Percentiles rank a stretch among this genome's conserved stretches.
phyloP scores from a whole-genome alignment of 2,888 invertebrate genomes.

The Lycaena phlaeas region DNA sequence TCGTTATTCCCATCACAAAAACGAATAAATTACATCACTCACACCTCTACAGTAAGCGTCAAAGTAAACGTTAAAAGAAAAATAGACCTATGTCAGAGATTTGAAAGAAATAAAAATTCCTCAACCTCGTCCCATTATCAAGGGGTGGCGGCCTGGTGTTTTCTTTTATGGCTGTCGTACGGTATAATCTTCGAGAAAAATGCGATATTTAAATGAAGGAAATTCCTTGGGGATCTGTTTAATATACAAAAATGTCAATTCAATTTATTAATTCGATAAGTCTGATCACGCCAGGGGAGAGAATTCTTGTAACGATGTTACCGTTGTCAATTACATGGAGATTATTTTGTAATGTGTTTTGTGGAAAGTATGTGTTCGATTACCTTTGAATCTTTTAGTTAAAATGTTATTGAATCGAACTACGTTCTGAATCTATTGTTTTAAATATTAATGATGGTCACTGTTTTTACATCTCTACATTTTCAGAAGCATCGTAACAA shows the following conservation, averaged over 20 bases:
- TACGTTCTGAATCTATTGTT: no score
- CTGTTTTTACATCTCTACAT: no score
- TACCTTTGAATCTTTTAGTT: no score
- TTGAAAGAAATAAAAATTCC: slow-evolving; percentile 72
- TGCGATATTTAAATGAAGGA: slow-evolving; percentile 72
- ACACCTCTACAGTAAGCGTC: slow-evolving; percentile 64
- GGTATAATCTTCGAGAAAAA: slow-evolving; percentile 73
- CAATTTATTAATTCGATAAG: slow-evolving; percentile 40
- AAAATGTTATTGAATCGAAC: no score
- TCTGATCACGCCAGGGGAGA: slow-evolving; percentile 1
- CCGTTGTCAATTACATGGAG: slow-evolving; percentile 1
- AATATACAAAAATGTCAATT: slow-evolving; percentile 55
- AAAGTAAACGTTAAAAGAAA: no score
- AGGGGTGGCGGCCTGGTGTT: slow-evolving; percentile 58
- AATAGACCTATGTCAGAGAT: slow-evolving; percentile 72
- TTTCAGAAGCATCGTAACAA: no score
- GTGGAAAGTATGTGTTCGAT: neutral
- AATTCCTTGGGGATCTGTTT: slow-evolving; percentile 62
- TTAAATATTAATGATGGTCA: no score
- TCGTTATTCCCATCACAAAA: no score
- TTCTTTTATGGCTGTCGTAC: slow-evolving; percentile 73
- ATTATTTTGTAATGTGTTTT: neutral
- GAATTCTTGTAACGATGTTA: neutral
- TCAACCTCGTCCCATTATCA: slow-evolving; percentile 66
- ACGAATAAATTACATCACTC: no score